Base-by-base conservation (phyloP, 2,797 vertebrate species). In the Lindbergichthys nudifrons region DNA sequence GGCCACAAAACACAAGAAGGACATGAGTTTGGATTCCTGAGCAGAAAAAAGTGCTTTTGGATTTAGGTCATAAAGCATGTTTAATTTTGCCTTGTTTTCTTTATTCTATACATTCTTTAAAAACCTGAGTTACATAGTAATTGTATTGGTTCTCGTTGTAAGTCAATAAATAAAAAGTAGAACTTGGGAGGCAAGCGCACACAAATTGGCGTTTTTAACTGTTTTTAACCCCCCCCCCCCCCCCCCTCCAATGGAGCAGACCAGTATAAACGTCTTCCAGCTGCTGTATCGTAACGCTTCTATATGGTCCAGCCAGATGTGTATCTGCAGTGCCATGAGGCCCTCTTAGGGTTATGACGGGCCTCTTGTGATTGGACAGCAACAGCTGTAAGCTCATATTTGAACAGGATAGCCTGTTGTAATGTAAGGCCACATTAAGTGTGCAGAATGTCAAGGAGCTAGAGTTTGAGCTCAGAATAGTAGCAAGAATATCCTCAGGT, bases 241-340 rank as follows among this genome's bases (percentile, higher is more conserved):
- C n/a, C n/a, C n/a, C n/a, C n/a, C 77, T 75, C 58, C 54, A 70
- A 15, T 23, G 21, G 48, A 58, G 48, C 53, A 21, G 56, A 42
- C 39, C 39, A 11, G 15, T 56, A 36, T 67, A 82, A 86, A 90
- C 86, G 68, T 48, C 63, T 90, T 91, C 81, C 88, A 91, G 74
- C 88, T 91, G 87, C 79, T 73, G 47, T 13, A 75, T 26, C 26
- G 74, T 46, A 48, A 43, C 46, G 66, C 39, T 57, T 65, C 16
- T 81, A n/a, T 52, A 56, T 45, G 18, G 53, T 73, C 48, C 48
- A 56, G 50, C 77, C 82, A 90, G 70, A 91, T 87, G 89, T 89
- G 72, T 21, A 36, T 50, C 43, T 65, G 64, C 12, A 59, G 60
- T 64, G 52, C 63, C 3, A 16, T 47, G 79, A 70, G 80, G 66